Percentiles rank a stretch among this genome's conserved stretches.
These are phyloP conservation scores for Hyperopisus bebe DNA, from an alignment of 2,113 vertebrate species.

Conservation along the genomic window DNA sequence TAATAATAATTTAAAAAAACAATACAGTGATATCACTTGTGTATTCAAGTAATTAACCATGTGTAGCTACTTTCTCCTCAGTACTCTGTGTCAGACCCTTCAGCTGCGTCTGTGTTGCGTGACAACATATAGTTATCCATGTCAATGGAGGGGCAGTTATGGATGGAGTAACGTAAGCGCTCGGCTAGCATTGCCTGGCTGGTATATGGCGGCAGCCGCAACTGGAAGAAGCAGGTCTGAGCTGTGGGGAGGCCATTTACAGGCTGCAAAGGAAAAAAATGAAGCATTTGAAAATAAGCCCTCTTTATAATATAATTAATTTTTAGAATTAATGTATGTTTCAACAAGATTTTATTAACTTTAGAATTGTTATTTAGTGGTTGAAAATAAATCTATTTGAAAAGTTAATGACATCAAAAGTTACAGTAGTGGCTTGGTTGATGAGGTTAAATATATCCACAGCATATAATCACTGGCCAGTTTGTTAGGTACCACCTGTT, in stretches of 20 bases:
- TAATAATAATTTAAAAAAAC: neutral
- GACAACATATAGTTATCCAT: constrained; percentile 79
- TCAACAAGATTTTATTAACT: neutral
- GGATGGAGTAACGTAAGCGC: constrained; percentile 71
- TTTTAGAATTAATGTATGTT: neutral
- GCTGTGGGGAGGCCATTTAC: constrained; percentile 69
- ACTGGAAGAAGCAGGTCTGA: constrained; percentile 74
- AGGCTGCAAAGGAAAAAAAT: constrained; percentile 45
- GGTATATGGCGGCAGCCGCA: constrained; percentile 67
- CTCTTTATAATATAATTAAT: neutral
- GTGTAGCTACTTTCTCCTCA: constrained; percentile 34
- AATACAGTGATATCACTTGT: constrained; percentile 23
- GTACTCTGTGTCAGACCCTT: constrained; percentile 63
- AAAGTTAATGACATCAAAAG: neutral
- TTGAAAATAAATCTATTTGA: neutral
- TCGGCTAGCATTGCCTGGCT: constrained; percentile 65
- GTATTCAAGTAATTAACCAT: constrained; percentile 23
- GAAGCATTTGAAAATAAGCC: neutral
- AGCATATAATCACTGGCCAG: neutral
- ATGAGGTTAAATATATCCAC: neutral
- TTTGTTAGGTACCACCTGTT: neutral
- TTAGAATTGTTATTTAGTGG: neutral
- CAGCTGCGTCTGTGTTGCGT: constrained; percentile 63
- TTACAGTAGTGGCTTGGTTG: neutral
- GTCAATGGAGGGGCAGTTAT: constrained; percentile 74